phyloP scores from a whole-genome alignment of 2,113 vertebrate genomes.

The Notothenia coriiceps region DNA sequence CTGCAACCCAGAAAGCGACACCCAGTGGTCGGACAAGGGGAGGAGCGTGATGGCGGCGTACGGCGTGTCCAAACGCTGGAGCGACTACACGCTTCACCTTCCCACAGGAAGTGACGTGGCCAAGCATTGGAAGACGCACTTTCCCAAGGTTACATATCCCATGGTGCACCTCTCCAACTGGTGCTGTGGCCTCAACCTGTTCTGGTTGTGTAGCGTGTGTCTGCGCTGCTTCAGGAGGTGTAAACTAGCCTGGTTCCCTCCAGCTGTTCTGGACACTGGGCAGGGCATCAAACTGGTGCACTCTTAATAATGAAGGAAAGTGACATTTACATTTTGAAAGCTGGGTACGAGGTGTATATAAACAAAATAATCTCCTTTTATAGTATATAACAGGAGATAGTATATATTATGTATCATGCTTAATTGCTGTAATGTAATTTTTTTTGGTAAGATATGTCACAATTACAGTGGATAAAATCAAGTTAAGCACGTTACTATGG shows the following conservation, averaged over 20 bases:
- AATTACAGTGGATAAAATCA: neutral
- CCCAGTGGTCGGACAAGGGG: constrained; percentile 91
- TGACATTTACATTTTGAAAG: neutral
- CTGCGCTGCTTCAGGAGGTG: constrained; percentile 94
- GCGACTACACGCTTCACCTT: constrained; percentile 95
- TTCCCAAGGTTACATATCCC: constrained; percentile 92
- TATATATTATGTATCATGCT: too few relatives aligned
- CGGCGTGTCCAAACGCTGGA: constrained; percentile 93
- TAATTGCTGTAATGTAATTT: too few relatives aligned
- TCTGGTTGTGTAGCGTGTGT: constrained; percentile 91
- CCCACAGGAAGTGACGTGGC: constrained; percentile 94
- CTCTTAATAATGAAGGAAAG: constrained; percentile 81
- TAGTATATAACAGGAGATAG: too few relatives aligned
- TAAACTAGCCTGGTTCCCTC: constrained; percentile 97
- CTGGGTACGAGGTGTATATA: constrained; percentile 23
- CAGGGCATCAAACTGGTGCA: constrained; percentile 96
- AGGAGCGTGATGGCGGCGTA: constrained; percentile 86
- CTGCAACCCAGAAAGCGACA: constrained; percentile 88
- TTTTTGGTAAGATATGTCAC: neutral
- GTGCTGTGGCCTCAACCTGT: constrained; percentile 95
- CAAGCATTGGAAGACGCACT: constrained; percentile 97
- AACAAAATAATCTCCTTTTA: neutral
- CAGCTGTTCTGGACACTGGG: constrained; percentile 94
- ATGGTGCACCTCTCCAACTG: constrained; percentile 95
- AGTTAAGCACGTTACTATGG: neutral